Conservation (phyloP, 1,140 invertebrate genomes). For the Pseudomyrmex cubaensis region DNA sequence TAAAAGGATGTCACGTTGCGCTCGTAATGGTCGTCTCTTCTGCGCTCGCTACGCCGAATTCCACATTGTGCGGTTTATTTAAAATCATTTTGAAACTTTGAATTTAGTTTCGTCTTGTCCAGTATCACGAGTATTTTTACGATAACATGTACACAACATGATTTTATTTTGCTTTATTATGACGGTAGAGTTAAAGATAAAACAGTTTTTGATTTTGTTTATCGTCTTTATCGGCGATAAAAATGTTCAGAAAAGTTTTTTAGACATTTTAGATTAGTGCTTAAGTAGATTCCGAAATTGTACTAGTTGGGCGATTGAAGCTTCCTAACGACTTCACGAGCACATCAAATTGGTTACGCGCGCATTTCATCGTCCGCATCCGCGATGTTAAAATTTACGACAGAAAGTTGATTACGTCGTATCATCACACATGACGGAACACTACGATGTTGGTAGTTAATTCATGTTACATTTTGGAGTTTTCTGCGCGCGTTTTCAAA, state of each 20-base stretch:
- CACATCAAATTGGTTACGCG: conserved; percentile 12
- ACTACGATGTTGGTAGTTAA: neutral
- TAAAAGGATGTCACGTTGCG: conserved; percentile 55
- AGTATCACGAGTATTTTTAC: conserved; percentile 1
- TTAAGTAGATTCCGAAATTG: too few species aligned
- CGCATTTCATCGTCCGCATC: neutral
- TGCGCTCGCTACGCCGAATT: conserved; percentile 4
- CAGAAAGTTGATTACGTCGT: conserved; percentile 2
- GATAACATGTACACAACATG: neutral
- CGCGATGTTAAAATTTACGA: conserved; percentile 9
- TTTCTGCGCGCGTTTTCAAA: conserved; percentile 20
- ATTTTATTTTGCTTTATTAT: too few species aligned
- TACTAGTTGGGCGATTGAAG: neutral
- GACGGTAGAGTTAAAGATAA: too few species aligned
- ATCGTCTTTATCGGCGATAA: too few species aligned
- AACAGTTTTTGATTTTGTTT: too few species aligned
- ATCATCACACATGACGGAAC: neutral
- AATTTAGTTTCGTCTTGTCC: too few species aligned
- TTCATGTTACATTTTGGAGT: neutral
- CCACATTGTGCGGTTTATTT: neutral
- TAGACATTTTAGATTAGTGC: too few species aligned
- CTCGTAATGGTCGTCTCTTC: conserved; percentile 14
- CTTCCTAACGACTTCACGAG: neutral
- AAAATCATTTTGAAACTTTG: too few species aligned
- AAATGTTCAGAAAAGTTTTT: too few species aligned